Percentiles rank a stretch among this genome's conserved stretches.
phyloP scores from a whole-genome alignment of 2,888 invertebrate species.

The Cenopis cana region DNA sequence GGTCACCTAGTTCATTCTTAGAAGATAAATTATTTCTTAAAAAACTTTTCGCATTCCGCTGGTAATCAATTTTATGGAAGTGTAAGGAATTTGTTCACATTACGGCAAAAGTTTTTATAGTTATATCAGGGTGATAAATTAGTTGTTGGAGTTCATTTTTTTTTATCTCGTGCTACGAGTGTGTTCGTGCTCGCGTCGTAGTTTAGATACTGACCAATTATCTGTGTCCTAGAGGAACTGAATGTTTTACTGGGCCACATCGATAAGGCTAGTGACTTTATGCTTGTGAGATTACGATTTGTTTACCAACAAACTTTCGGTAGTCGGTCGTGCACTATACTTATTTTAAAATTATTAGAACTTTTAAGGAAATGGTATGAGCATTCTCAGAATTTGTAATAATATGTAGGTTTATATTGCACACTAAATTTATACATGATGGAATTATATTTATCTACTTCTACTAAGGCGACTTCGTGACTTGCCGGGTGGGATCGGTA shows the following conservation, averaged over 20 bases:
- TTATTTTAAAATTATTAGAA: not conserved
- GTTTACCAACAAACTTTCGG: not conserved
- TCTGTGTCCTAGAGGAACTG: conserved; percentile 14
- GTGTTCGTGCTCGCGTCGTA: conserved; percentile 17
- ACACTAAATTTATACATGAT: too few species aligned
- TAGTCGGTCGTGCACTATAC: not conserved
- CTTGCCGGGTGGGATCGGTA: too few species aligned
- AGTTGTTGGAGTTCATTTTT: conserved; percentile 21
- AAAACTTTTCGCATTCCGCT: conserved; percentile 34
- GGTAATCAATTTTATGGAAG: conserved; percentile 39
- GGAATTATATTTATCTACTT: not conserved
- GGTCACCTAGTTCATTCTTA: conserved; percentile 30
- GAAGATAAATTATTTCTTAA: conserved; percentile 28
- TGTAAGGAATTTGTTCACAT: conserved; percentile 31
- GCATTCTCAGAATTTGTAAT: not conserved
- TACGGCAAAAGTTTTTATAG: conserved; percentile 24
- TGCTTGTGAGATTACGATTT: not conserved
- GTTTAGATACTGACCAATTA: conserved; percentile 3
- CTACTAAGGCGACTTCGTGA: not conserved
- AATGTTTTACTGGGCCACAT: conserved; percentile 36
- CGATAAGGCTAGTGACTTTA: conserved; percentile 17
- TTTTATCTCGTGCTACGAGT: conserved; percentile 19
- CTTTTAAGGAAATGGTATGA: not conserved
- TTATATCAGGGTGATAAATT: conserved; percentile 30
- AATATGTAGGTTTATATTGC: too few species aligned